A percentile compares a stretch with the other conserved stretches of the same genome.
Conservation (phyloP, 1,140 invertebrate species). For the Physella acuta region DNA sequence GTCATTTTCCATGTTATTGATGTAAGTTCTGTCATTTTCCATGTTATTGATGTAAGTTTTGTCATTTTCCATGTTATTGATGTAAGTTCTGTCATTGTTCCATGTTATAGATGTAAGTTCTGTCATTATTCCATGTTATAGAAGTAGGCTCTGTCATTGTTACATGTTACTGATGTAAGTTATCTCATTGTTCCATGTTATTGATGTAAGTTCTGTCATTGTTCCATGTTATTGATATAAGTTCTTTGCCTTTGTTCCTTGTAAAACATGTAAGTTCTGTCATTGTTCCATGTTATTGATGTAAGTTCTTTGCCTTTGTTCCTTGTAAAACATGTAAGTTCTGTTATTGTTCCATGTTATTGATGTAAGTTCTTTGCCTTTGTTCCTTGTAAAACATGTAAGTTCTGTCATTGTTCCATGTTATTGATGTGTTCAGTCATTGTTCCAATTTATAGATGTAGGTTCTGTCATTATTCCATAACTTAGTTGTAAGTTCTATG, state of each 20-base stretch:
- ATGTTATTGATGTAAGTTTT: not conserved
- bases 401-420: conserved; percentile 34
- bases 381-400: too few species aligned
- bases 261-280: not conserved
- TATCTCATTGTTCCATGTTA: conserved; percentile 35
- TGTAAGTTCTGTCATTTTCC: not conserved
- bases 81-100: not conserved
- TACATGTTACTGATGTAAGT: too few species aligned
- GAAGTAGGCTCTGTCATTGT: too few species aligned
- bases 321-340: not conserved
- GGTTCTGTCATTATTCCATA: not conserved
- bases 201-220: conserved; percentile 36
- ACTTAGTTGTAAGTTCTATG: not conserved
- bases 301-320: not conserved
- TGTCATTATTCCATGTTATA: not conserved
- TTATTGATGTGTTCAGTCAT: conserved; percentile 38
- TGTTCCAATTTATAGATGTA: not conserved
- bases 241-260: not conserved
- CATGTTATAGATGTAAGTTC: not conserved
- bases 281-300: not conserved
- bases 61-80: not conserved
- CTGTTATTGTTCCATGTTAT: not conserved
- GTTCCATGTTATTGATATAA: not conserved
- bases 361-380: too few species aligned
- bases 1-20: conserved; percentile 3